phyloP scores from a whole-genome alignment of 2,888 invertebrate genomes.

The Rhogogaster chlorosoma region DNA sequence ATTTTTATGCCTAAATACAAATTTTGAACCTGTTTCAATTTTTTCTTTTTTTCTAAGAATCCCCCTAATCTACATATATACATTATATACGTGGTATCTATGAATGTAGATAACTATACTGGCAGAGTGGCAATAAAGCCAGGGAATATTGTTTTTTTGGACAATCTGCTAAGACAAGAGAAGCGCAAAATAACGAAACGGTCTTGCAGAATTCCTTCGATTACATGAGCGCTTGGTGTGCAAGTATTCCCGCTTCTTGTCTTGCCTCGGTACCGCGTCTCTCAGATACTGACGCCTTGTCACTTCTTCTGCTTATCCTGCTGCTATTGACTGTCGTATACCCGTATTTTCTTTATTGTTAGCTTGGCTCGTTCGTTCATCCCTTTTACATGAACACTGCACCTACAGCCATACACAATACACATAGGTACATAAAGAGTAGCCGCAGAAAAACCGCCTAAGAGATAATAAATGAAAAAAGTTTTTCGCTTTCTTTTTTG shows the following conservation, averaged over 20 bases:
- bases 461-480: not conserved
- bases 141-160: not conserved
- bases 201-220: not conserved
- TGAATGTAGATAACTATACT: not conserved
- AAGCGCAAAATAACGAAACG: constrained; percentile 2
- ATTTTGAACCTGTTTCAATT: no score
- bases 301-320: constrained; percentile 20
- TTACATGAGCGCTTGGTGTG: constrained; percentile 10
- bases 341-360: constrained; percentile 12
- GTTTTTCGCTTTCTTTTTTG: not conserved
- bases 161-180: not conserved
- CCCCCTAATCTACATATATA: not conserved
- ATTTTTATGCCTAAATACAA: no score
- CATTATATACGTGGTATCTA: not conserved
- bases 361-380: not conserved
- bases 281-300: constrained; percentile 38
- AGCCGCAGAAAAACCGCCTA: not conserved
- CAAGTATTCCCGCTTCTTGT: constrained; percentile 18
- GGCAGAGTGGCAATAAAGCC: not conserved
- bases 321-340: not conserved
- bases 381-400: not conserved
- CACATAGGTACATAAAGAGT: not conserved
- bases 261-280: not conserved
- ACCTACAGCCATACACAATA: not conserved
- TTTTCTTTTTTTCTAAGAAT: no score